Evolutionary conservation across 2,113 vertebrate genomes (phyloP), one percentile per base, ranked within the genome.

Genomic region (Takifugu bimaculatus): DNA sequence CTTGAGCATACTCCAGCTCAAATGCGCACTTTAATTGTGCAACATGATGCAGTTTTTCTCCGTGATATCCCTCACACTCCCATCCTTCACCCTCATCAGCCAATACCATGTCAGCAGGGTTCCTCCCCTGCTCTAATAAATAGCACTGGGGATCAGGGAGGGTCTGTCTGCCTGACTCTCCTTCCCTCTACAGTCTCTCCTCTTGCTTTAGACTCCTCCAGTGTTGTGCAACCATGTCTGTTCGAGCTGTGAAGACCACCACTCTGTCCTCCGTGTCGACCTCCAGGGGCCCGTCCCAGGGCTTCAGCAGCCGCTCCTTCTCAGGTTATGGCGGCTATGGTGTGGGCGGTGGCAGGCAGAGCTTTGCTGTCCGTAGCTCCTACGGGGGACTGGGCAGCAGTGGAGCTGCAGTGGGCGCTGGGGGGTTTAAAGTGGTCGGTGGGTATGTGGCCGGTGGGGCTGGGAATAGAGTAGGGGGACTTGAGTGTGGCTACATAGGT

Each of bases 271-370:
- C 63, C 4, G 27, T 47, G 32, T 68, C 79, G 3, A 72, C 80
- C 29, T 54, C 78, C 59, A 75, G 70, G 63, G 79, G 70, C 32
- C 79, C 80, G 6, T 35, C 52, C 14, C 78, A 74, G 26, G 63
- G 77, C 66, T 91, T 68, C 70, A 90, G 88, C 79, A 90, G 88
- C 65, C 79, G 74, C 51, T 90, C 88, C 58, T 87, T 81, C 2
- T 55, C 78, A 0, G 83, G 90, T 32, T 78, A 85, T 2, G 83
- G 88, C 0, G 79, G 81, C 29, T 62, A 52, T 54, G 54, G 72
- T 26, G 67, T 77, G 49, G 68, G 69, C 4, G 39, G 90, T 47
- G 83, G 88, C 65, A 82, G 84, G 62, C 86, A 90, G 26, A 90
- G 88, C 59, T 91, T 90, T 56, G 89, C 89, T 0, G 64, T 80